Evolutionary conservation across 2,113 vertebrate genomes (phyloP).

Genomic region (Galemys pyrenaicus): DNA sequence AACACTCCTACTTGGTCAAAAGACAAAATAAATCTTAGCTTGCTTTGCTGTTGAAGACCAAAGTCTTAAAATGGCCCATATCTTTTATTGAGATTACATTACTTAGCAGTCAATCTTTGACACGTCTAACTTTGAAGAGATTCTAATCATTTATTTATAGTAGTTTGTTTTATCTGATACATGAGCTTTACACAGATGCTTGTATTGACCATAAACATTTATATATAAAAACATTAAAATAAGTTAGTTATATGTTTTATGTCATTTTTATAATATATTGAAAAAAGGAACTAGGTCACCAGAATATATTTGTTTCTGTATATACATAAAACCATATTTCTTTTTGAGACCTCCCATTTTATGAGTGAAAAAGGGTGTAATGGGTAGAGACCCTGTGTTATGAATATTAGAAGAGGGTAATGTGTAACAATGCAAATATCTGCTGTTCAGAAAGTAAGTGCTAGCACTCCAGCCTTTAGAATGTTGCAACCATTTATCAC

Average conservation of each 20-base stretch:
- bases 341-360: slow-evolving; percentile 76
- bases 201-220: slow-evolving; percentile 79
- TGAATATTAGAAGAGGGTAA: slow-evolving; percentile 48
- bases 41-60: slow-evolving; percentile 35
- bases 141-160: slow-evolving; percentile 85
- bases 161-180: slow-evolving; percentile 80
- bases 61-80: neutral
- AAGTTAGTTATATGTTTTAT: neutral
- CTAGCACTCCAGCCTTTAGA: slow-evolving; percentile 79
- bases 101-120: slow-evolving; percentile 84
- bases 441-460: slow-evolving; percentile 84
- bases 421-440: slow-evolving; percentile 85
- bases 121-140: slow-evolving; percentile 81
- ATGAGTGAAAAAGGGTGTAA: slow-evolving; percentile 47
- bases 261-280: slow-evolving; percentile 17
- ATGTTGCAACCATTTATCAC: slow-evolving; percentile 5
- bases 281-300: neutral
- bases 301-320: slow-evolving; percentile 50
- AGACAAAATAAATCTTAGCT: slow-evolving; percentile 47
- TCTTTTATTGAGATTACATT: slow-evolving; percentile 43
- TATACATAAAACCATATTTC: slow-evolving; percentile 22
- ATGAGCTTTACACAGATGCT: slow-evolving; percentile 85
- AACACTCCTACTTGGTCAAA: neutral
- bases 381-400: slow-evolving; percentile 29
- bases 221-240: slow-evolving; percentile 39